Evolutionary conservation across 2,797 vertebrate genomes (phyloP).

Genomic region (Dicrostonyx torquatus): DNA sequence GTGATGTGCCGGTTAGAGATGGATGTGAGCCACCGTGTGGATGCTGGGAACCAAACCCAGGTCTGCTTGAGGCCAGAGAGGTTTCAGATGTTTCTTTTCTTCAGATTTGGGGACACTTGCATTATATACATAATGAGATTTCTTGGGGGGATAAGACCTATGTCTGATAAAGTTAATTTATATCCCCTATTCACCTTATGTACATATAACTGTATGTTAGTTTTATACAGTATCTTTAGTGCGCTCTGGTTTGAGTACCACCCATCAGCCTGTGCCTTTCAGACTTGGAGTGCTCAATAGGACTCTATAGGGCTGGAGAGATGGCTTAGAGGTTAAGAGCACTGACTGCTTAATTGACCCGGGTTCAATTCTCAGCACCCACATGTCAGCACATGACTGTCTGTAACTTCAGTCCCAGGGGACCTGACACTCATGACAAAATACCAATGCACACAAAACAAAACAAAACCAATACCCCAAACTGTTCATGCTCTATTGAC

Average conservation of each 20-base stretch:
- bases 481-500: not conserved
- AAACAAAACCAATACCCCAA: not conserved
- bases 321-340: not conserved
- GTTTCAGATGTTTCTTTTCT: not conserved
- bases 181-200: not conserved
- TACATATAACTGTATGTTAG: not conserved
- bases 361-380: not conserved
- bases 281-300: not conserved
- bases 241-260: not conserved
- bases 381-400: not conserved
- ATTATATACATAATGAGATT: not conserved
- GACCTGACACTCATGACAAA: not conserved
- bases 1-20: not conserved
- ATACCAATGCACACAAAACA: not conserved
- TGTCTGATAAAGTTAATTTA: not conserved
- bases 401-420: not conserved
- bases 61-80: not conserved
- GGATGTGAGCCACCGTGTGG: not conserved
- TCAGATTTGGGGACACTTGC: not conserved
- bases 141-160: not conserved
- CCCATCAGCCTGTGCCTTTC: not conserved
- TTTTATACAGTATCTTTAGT: not conserved
- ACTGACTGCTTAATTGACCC: not conserved
- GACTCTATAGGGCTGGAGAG: not conserved
- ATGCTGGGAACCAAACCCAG: not conserved